These are phyloP conservation scores for Oreocharis arfaki DNA, from an alignment of 2,113 vertebrate species.

Conservation along the genomic window DNA sequence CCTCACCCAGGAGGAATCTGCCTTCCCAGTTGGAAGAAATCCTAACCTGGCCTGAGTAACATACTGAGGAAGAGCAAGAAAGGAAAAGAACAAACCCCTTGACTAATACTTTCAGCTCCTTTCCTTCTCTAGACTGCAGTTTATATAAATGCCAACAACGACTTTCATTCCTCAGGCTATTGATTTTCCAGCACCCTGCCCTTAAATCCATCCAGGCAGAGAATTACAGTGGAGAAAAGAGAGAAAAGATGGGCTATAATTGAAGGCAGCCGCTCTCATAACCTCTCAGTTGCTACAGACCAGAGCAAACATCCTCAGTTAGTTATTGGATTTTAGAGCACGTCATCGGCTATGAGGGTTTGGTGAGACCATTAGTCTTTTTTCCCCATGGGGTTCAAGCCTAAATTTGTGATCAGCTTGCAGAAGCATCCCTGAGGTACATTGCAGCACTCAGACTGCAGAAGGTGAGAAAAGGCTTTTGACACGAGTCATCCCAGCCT, in stretches of 20 bases:
- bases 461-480: background rate
- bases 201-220: background rate
- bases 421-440: background rate
- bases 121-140: background rate
- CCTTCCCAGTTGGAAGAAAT: background rate
- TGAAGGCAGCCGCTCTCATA: background rate
- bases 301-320: background rate
- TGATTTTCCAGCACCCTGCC: background rate
- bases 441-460: background rate
- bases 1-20: background rate
- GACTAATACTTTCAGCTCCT: background rate
- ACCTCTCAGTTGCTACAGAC: background rate
- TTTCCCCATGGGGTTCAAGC: background rate
- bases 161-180: background rate
- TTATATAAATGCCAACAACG: background rate
- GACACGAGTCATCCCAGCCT: background rate
- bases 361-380: background rate
- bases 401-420: background rate
- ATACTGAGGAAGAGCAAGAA: background rate
- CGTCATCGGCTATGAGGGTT: background rate
- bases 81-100: background rate
- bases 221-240: background rate
- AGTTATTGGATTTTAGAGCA: background rate
- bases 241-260: background rate
- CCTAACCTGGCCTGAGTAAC: background rate